Base-by-base conservation (phyloP, 2,113 vertebrate genomes). In the Pristiophorus japonicus region DNA sequence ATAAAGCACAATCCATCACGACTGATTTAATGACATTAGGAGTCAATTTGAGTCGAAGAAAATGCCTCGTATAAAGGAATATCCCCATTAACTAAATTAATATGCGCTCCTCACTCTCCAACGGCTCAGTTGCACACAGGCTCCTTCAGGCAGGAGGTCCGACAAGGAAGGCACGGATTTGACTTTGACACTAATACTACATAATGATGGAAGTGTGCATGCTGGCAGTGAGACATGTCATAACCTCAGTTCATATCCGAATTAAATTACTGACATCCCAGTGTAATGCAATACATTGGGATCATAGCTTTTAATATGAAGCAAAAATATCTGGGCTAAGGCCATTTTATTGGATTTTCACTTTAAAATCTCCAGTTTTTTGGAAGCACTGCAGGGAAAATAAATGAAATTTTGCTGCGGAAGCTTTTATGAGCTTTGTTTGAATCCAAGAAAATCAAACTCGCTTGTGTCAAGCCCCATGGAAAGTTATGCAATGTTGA, bases 181-280 rank as follows among this genome's bases (percentile, higher is more conserved):
- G 51, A 55, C 51, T 91, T 91, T 94, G 91, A 94, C 38, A 45
- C 38, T 94, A 94, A 94, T 94, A 38, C 91, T 22, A 45, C 38
- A 27, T 67, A 67, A 94, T 45, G 63, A 67, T 66, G 7, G 38
- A 42, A 45, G 62, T 94, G 62, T 94, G 8, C 63, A 42, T 94
- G 91, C 63, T 65, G 63, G 91, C 62, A 24, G 91, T 93, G 62
- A 65, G 18, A 66, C 7, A 14, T 42, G 91, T 66, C 63, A 66
- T 42, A 38, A 34, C 22, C n/a, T 66, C 63, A 94, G 63, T 27
- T 67, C 38, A 65, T 66, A 18, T 45, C 18, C 4, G 62, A 94
- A 45, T 27, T 66, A 18, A 94, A 65, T 65, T 88, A 24, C 22
- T 88, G 47, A 30, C 85, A 51, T 90, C 24, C 30, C 87, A 42